These are phyloP conservation scores for Psammodynastes pulverulentus DNA, from an alignment of 2,113 vertebrate species.

Conservation along the genomic window DNA sequence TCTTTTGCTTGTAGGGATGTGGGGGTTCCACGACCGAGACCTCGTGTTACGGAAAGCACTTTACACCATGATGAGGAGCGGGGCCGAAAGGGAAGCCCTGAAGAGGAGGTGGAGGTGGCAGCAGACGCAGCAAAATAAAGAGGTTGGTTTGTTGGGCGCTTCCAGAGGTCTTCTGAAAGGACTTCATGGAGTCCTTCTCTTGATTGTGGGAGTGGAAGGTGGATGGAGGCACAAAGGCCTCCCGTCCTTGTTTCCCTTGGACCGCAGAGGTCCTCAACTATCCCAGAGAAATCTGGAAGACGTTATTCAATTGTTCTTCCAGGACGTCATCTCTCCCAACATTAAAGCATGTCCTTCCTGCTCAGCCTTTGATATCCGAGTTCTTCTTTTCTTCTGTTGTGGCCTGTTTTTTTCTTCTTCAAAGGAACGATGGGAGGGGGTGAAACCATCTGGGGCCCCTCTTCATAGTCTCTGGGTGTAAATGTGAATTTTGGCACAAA, in stretches of 20 bases:
- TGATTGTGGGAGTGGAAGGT: background rate
- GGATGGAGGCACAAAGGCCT: no score
- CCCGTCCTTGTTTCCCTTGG: background rate
- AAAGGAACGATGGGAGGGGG: background rate
- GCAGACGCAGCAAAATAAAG: conserved; percentile 97
- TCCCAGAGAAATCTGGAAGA: background rate
- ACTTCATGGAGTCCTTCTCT: background rate
- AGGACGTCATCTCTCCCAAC: background rate
- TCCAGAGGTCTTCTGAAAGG: background rate
- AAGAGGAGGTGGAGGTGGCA: conserved; percentile 98
- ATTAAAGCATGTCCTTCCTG: background rate
- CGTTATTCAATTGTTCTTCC: background rate
- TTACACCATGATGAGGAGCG: conserved; percentile 96
- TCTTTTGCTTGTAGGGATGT: conserved; percentile 81
- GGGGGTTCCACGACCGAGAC: conserved; percentile 98
- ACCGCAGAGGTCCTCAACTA: background rate
- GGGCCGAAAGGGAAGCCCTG: conserved; percentile 89
- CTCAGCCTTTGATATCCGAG: background rate
- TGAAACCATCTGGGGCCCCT: background rate
- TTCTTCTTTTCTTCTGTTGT: background rate
- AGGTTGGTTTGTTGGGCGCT: conserved; percentile 74
- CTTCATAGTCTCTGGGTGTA: background rate
- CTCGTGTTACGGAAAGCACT: conserved; percentile 94
- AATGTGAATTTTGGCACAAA: background rate
- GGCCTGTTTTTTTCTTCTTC: background rate